Conservation (phyloP, 92 coral and sea anemone genomes). For the Heliopora coerulea region DNA sequence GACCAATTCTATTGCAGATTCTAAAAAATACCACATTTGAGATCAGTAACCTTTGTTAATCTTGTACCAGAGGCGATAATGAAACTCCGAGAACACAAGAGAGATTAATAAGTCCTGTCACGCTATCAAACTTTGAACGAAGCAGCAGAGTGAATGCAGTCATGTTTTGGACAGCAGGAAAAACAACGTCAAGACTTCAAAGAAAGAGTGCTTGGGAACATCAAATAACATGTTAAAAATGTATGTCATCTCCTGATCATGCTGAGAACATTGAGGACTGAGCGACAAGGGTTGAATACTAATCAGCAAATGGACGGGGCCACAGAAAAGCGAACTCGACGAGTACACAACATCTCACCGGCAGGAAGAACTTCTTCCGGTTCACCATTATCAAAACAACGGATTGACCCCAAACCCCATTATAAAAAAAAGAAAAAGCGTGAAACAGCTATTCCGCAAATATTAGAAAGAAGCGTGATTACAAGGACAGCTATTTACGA, state of each 20-base stretch:
- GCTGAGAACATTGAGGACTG: constrained; percentile 13
- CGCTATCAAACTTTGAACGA: no score
- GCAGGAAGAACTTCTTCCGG: constrained; percentile 48
- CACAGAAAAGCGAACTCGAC: constrained; percentile 4
- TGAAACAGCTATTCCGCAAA: neutral
- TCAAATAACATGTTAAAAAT: constrained; percentile 16
- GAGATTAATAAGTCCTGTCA: no score
- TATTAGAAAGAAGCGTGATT: constrained; percentile 1
- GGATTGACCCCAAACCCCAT: constrained; percentile 24
- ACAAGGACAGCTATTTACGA: constrained; percentile 17
- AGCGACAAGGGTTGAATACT: constrained; percentile 24
- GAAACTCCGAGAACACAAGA: no score
- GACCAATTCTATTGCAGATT: no score
- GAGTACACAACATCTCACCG: constrained; percentile 42
- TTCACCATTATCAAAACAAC: constrained; percentile 34
- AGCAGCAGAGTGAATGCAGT: no score
- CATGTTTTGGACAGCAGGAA: no score
- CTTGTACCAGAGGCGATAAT: no score
- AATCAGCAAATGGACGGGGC: constrained; percentile 26
- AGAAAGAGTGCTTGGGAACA: neutral
- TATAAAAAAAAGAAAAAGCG: neutral
- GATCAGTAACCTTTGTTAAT: no score
- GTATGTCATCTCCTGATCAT: constrained; percentile 18
- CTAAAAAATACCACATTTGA: no score
- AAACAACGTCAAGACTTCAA: no score